Evolutionary conservation across 2,888 invertebrate species (phyloP).

Genomic region (Iphiclides podalirius): DNA sequence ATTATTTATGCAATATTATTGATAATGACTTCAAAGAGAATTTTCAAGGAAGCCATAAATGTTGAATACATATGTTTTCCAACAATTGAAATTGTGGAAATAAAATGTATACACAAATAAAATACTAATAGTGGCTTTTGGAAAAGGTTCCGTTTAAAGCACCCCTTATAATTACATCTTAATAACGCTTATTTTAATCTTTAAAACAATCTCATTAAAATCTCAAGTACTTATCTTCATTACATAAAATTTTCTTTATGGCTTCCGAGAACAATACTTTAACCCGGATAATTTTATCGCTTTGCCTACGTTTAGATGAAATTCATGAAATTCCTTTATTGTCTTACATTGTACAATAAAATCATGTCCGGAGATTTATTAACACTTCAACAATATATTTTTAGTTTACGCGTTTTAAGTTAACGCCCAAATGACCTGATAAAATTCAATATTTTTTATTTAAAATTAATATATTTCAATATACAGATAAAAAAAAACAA

Average conservation of each 20-base stretch:
- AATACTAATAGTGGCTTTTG: neutral
- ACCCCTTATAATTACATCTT: constrained; percentile 7
- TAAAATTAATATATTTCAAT: too few species aligned
- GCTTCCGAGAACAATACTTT: constrained; percentile 70
- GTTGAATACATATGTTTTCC: too few species aligned
- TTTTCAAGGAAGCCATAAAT: too few species aligned
- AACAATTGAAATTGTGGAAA: too few species aligned
- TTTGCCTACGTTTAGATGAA: constrained; percentile 50
- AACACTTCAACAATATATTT: too few species aligned
- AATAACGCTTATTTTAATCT: constrained; percentile 37
- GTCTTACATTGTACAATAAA: constrained; percentile 15
- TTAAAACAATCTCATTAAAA: constrained; percentile 50
- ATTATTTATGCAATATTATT: too few species aligned
- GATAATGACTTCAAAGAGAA: too few species aligned
- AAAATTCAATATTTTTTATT: neutral
- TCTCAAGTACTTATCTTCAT: constrained; percentile 56
- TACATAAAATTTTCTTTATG: constrained; percentile 70
- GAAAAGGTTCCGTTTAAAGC: constrained; percentile 1
- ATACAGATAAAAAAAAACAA: too few species aligned
- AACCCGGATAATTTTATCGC: constrained; percentile 60
- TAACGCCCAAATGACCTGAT: too few species aligned
- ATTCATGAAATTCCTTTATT: constrained; percentile 47
- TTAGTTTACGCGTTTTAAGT: too few species aligned
- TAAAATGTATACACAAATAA: too few species aligned
- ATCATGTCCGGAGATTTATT: neutral